Percentiles rank a stretch among this genome's conserved stretches.
Conservation (phyloP, 2,113 vertebrate genomes). For the Aix galericulata region DNA sequence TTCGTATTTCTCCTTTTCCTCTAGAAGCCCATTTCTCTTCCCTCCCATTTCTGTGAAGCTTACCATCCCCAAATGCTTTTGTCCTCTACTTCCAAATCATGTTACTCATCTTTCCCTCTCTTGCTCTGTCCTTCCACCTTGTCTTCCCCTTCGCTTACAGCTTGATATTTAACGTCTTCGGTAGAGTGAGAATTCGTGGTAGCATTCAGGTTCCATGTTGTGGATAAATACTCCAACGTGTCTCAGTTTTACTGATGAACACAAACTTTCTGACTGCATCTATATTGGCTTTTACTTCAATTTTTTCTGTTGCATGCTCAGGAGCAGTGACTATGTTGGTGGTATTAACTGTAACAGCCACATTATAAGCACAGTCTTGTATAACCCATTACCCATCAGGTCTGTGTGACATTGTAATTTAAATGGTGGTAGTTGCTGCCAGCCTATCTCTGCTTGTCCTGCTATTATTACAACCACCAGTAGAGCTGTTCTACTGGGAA, state of each 20-base stretch:
- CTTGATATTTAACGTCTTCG: not conserved
- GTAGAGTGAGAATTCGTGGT: not conserved
- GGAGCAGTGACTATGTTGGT: not conserved
- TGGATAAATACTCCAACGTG: not conserved
- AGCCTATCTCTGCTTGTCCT: conserved; percentile 56
- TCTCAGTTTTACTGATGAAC: not conserved
- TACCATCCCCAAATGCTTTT: not conserved
- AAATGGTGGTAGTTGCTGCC: not conserved
- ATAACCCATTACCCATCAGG: conserved; percentile 39
- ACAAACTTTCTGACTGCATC: not conserved
- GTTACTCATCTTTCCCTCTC: not conserved
- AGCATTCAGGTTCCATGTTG: not conserved
- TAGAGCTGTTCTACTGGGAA: conserved; percentile 66
- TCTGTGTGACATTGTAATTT: conserved; percentile 51
- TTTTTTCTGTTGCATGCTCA: not conserved
- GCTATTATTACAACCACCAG: conserved; percentile 54
- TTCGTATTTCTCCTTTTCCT: conserved; percentile 36
- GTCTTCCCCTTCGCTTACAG: not conserved
- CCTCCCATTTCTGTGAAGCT: conserved; percentile 2
- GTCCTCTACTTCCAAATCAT: not conserved
- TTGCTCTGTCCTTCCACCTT: not conserved
- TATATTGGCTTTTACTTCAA: not conserved
- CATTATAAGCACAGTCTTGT: conserved; percentile 10
- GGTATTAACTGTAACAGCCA: not conserved
- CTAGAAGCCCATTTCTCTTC: not conserved